Percentiles rank a stretch among this genome's conserved stretches.
These are phyloP conservation scores for Trogon melanurus DNA, from an alignment of 2,113 vertebrate genomes.

Conservation along the genomic window DNA sequence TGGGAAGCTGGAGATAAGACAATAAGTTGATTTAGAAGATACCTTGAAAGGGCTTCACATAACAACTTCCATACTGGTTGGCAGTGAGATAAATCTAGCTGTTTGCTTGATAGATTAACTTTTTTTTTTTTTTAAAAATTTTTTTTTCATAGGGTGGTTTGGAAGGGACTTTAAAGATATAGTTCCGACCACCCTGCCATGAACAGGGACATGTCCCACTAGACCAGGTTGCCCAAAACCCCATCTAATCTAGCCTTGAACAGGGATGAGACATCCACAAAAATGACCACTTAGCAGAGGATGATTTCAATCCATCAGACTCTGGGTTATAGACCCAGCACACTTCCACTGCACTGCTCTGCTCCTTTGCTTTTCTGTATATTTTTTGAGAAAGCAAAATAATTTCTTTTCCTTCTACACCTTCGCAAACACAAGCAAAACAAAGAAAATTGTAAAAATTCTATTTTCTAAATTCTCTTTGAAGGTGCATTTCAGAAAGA, in stretches of 20 bases:
- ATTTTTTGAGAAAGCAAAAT: background rate
- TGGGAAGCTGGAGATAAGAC: background rate
- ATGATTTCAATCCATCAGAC: too few species aligned
- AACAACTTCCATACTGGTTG: background rate
- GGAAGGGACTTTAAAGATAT: too few species aligned
- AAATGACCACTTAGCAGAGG: too few species aligned
- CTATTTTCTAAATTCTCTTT: background rate
- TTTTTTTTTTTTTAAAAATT: too few species aligned
- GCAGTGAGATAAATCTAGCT: background rate
- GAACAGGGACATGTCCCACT: too few species aligned
- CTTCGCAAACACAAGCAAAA: background rate
- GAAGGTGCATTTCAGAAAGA: background rate
- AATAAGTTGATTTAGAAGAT: background rate
- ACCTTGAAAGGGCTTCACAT: background rate
- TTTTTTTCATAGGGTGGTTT: too few species aligned
- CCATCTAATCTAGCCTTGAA: too few species aligned
- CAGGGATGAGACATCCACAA: too few species aligned
- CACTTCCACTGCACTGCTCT: too few species aligned
- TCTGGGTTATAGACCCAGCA: too few species aligned
- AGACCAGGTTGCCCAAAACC: too few species aligned
- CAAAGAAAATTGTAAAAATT: background rate
- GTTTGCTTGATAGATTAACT: background rate
- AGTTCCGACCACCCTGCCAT: too few species aligned
- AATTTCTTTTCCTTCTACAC: background rate
- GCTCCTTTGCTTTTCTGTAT: background rate